Conservation (phyloP, 2,113 vertebrate genomes). For the Odobenus rosmarus region DNA sequence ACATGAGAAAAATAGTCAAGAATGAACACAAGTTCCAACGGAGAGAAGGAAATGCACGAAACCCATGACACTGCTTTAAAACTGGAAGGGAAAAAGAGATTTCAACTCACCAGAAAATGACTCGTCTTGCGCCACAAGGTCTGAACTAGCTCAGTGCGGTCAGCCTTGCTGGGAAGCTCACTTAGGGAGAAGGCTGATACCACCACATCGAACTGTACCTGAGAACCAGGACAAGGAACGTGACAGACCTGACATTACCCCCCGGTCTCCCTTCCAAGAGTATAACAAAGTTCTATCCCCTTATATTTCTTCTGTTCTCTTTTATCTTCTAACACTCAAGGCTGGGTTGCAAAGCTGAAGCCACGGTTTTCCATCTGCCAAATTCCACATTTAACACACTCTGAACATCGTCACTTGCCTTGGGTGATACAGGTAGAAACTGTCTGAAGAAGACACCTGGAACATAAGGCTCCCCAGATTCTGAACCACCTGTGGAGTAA, state of each 20-base stretch:
- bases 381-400: not conserved
- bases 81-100: not conserved
- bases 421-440: conserved; percentile 93
- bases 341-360: not conserved
- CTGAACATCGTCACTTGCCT: conserved; percentile 83
- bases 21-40: not conserved
- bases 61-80: not conserved
- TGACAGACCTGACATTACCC: not conserved
- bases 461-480: conserved; percentile 82
- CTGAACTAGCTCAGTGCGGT: conserved; percentile 81
- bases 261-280: not conserved
- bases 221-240: not conserved
- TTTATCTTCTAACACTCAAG: conserved; percentile 8
- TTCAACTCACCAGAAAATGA: conserved; percentile 88
- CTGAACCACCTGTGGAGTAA: conserved; percentile 85
- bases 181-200: conserved; percentile 91
- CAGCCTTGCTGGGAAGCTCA: conserved; percentile 85
- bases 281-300: not conserved
- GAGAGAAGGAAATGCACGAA: not conserved
- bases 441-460: conserved; percentile 92
- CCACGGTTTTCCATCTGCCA: not conserved
- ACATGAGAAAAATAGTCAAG: not conserved
- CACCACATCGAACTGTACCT: conserved; percentile 93
- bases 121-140: conserved; percentile 93
- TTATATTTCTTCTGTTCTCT: not conserved